Evolutionary conservation across 1,140 invertebrate genomes (phyloP).

Genomic region (Ceratina australensis): DNA sequence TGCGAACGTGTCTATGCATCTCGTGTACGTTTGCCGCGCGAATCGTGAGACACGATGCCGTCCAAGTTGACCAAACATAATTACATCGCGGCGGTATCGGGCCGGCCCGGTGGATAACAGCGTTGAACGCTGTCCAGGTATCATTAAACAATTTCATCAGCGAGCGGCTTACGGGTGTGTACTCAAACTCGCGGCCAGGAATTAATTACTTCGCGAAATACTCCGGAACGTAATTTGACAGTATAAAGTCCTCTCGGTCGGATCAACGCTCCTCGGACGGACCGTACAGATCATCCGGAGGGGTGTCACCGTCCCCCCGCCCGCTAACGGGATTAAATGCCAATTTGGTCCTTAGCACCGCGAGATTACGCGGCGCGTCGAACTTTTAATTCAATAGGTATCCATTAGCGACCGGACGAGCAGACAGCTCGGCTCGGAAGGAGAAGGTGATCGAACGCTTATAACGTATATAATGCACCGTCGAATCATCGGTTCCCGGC

Average conservation of each 20-base stretch:
- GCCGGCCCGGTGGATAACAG: background rate
- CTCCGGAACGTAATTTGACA: background rate
- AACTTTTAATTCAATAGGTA: constrained; percentile 72
- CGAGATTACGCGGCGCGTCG: constrained; percentile 64
- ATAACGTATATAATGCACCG: constrained; percentile 10
- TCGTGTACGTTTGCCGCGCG: background rate
- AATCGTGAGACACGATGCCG: background rate
- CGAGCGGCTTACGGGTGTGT: background rate
- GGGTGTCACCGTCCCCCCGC: constrained; percentile 62
- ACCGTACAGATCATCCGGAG: constrained; percentile 20
- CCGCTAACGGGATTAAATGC: constrained; percentile 70
- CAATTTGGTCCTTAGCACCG: constrained; percentile 70
- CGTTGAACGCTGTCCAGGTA: background rate
- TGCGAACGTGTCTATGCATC: background rate
- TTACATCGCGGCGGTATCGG: constrained; percentile 10
- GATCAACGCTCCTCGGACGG: background rate
- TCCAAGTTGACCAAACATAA: constrained; percentile 8
- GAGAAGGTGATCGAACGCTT: constrained; percentile 23
- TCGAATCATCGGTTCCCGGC: background rate
- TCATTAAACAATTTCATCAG: constrained; percentile 15
- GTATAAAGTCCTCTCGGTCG: too few species aligned
- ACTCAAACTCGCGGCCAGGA: background rate
- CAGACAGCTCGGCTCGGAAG: background rate
- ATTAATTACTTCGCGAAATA: constrained; percentile 27
- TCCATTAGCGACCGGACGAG: constrained; percentile 57